Base-by-base conservation (phyloP, 2,113 vertebrate species). In the Cryptotis parvus region DNA sequence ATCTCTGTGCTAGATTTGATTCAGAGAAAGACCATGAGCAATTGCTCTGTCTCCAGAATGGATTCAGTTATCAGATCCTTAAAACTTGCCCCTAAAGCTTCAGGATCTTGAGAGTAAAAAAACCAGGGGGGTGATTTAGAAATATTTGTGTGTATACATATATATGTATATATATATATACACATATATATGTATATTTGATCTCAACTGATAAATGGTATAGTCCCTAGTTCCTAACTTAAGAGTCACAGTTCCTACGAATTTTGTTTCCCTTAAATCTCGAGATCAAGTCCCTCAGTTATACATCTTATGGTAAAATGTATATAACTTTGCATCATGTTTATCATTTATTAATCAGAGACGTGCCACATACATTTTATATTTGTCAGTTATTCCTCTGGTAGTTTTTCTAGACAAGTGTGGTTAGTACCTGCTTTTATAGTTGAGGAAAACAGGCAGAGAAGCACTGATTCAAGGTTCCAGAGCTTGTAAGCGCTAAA, bases 201-300 rank as follows among this genome's bases (percentile, higher is more conserved):
- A 76, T 69, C 58, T 77, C 79, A 84, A 26, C 75, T 65, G 73
- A 63, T 73, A 73, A 91, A 65, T 69, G 68, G 37, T 58, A 22
- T 66, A 37, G 81, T 80, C 24, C 39, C 91, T 76, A 84, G 37
- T 87, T 58, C 14, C 12, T 76, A 83, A 88, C 9, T 82, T 89
- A 70, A 73, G 77, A 72, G 49, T 73, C 70, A 76, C 8, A 10
- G 75, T 87, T 31, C 26, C 33, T 68, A 33, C 68, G 84, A 79
- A 39, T 73, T 58, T 72, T 35, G 20, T 88, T 87, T 91, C 76
- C 76, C 27, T 92, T 43, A 76, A 76, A 33, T 91, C 61, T 89
- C 11, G 39, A 9, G 52, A 79, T 83, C 20, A 78, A n/a, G 9
- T 63, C 22, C 37, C 45, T 83, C 31, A 39, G 18, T 55, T 49